Conservation (phyloP, 2,888 invertebrate species). For the Subacronicta megacephala region DNA sequence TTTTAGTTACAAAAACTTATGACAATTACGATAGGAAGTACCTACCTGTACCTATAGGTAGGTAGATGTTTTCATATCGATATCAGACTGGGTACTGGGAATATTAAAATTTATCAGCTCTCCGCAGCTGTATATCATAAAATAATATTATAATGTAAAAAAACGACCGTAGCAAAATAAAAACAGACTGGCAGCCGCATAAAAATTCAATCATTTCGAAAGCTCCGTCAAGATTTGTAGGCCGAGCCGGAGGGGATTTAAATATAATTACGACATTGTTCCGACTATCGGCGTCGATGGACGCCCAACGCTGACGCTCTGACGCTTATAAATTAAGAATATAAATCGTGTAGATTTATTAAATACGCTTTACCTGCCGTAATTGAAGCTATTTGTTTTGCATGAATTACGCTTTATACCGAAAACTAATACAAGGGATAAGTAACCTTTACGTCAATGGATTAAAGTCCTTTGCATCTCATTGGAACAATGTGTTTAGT, state of each 20-base stretch:
- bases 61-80: neutral
- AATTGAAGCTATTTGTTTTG: slow-evolving; percentile 39
- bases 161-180: slow-evolving; percentile 45
- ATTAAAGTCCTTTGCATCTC: too few relatives aligned
- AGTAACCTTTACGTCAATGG: too few relatives aligned
- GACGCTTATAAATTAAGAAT: slow-evolving; percentile 48
- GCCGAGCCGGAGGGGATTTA: slow-evolving; percentile 55
- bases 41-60: too few relatives aligned
- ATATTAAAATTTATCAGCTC: slow-evolving; percentile 14
- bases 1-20: too few relatives aligned
- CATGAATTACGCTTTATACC: slow-evolving; percentile 13
- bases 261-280: slow-evolving; percentile 73
- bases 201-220: slow-evolving; percentile 75
- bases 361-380: slow-evolving; percentile 20
- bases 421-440: too few relatives aligned
- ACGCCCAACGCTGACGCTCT: too few relatives aligned
- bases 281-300: slow-evolving; percentile 49
- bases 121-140: too few relatives aligned
- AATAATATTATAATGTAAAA: slow-evolving; percentile 51
- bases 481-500: too few relatives aligned
- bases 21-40: too few relatives aligned
- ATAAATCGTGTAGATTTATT: slow-evolving; percentile 39
- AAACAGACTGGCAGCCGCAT: slow-evolving; percentile 56
- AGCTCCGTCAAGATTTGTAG: slow-evolving; percentile 69
- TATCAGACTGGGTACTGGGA: neutral